phyloP scores from a whole-genome alignment of 2,113 vertebrate species.

The Prolemur simus region DNA sequence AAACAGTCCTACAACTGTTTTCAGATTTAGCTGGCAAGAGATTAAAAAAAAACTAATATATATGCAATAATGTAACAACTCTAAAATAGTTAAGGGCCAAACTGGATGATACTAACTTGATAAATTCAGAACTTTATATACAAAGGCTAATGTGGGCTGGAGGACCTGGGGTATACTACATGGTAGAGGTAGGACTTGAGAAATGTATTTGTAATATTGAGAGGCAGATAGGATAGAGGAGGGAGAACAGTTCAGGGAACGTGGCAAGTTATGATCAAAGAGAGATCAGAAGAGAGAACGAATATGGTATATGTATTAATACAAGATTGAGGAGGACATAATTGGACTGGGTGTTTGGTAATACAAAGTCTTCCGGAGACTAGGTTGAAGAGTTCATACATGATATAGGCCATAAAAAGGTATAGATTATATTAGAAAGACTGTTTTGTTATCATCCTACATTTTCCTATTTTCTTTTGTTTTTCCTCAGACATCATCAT shows the following conservation, averaged over 20 bases:
- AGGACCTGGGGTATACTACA: not conserved
- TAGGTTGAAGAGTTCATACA: not conserved
- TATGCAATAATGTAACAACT: not conserved
- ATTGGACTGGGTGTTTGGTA: not conserved
- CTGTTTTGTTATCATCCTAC: not conserved
- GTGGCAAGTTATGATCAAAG: not conserved
- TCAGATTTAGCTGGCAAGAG: not conserved
- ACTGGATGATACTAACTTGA: not conserved
- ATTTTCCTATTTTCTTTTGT: not conserved
- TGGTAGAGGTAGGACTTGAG: not conserved
- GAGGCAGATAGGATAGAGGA: not conserved
- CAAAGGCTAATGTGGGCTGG: not conserved
- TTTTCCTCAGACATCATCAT: constrained; percentile 87
- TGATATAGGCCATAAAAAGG: not conserved
- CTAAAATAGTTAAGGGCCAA: constrained; percentile 3
- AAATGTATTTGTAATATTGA: not conserved
- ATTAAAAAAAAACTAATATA: not conserved
- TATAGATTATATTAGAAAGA: not conserved
- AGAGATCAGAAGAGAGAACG: not conserved
- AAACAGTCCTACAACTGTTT: not conserved
- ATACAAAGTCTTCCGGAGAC: not conserved
- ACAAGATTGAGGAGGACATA: not conserved
- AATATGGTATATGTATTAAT: not conserved
- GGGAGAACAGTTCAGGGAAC: not conserved
- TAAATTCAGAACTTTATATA: constrained; percentile 1